phyloP scores from a whole-genome alignment of 2,797 vertebrate species.

The Crenuchus spilurus region DNA sequence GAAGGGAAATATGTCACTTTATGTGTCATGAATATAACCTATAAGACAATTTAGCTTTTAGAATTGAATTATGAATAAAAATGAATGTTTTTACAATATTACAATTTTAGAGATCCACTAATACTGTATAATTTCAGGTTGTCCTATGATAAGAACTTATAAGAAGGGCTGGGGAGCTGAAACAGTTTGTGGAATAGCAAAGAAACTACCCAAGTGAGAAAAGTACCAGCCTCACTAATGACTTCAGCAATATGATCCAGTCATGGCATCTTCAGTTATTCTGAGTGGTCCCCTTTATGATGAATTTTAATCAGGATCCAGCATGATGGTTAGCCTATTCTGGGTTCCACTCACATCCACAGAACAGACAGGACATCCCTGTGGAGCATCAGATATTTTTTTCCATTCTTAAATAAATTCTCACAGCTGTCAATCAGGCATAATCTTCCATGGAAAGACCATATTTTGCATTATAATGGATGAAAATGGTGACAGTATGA shows the following conservation, averaged over 20 bases:
- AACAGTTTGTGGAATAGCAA: not conserved
- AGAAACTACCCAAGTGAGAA: not conserved
- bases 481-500: not conserved
- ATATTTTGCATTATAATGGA: not conserved
- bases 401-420: slow-evolving; percentile 20
- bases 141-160: too few species aligned
- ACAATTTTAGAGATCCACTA: too few species aligned
- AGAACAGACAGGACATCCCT: slow-evolving; percentile 7
- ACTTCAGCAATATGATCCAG: not conserved
- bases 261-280: not conserved
- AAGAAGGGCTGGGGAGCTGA: not conserved
- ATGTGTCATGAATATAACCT: too few species aligned
- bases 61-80: too few species aligned
- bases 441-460: not conserved
- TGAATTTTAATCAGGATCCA: slow-evolving; percentile 29
- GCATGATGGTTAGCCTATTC: not conserved
- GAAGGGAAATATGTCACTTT: too few species aligned
- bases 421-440: slow-evolving; percentile 4
- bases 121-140: too few species aligned
- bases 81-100: too few species aligned
- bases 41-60: too few species aligned
- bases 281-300: not conserved
- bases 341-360: not conserved
- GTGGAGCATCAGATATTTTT: not conserved
- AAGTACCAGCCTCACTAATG: not conserved